Percentiles rank a stretch among this genome's conserved stretches.
Conservation (phyloP, 2,888 invertebrate species). For the Margaritifera margaritifera region DNA sequence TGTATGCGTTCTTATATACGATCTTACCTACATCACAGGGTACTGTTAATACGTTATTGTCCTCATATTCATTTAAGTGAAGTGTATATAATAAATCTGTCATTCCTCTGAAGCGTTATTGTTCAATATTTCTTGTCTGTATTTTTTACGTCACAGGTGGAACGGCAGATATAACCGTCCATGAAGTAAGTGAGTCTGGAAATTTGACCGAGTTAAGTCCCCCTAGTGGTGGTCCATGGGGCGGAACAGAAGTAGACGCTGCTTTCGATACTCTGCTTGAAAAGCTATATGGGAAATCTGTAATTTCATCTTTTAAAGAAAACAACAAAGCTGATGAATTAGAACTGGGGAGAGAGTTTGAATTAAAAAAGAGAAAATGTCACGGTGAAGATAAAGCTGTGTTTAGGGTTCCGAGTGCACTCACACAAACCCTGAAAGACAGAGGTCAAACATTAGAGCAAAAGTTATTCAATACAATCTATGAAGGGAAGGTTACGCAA, state of each 20-base stretch:
- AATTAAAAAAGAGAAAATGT: conserved; percentile 19
- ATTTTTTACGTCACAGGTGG: conserved; percentile 27
- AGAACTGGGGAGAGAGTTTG: conserved; percentile 15
- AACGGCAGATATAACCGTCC: conserved; percentile 40
- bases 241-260: conserved; percentile 37
- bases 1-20: too few species aligned
- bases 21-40: too few species aligned
- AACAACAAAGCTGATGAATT: conserved; percentile 12
- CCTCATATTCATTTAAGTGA: too few species aligned
- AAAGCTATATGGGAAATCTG: conserved; percentile 11
- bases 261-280: conserved; percentile 10
- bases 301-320: conserved; percentile 6
- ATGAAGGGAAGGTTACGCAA: not conserved
- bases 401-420: not conserved
- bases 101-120: too few species aligned
- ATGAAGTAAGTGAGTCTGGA: conserved; percentile 23
- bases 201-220: conserved; percentile 24
- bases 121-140: not conserved
- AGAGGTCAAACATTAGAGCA: not conserved
- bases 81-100: too few species aligned
- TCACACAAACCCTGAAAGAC: not conserved
- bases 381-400: not conserved
- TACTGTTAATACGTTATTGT: too few species aligned
- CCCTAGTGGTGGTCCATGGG: conserved; percentile 42
- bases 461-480: too few species aligned